A percentile compares a stretch with the other conserved stretches of the same genome.
phyloP scores from a whole-genome alignment of 1,140 invertebrate species.

The Lordiphosa stackelbergi region DNA sequence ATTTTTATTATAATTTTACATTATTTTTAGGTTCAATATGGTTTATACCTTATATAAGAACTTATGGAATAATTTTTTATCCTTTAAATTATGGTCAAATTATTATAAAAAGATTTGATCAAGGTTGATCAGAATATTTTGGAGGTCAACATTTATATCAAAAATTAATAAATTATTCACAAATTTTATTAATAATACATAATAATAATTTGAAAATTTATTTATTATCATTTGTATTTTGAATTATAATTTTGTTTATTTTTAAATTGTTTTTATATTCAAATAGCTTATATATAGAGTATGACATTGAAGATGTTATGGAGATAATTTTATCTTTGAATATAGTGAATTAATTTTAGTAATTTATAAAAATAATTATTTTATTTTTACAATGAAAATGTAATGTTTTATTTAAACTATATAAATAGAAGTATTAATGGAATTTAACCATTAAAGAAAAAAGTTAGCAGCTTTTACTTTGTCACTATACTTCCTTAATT shows the following conservation, averaged over 20 bases:
- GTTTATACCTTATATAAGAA: conserved; percentile 77
- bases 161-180: conserved; percentile 50
- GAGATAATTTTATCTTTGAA: conserved; percentile 71
- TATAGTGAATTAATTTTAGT: conserved; percentile 58
- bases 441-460: conserved; percentile 78
- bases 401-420: conserved; percentile 80
- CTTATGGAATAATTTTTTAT: conserved; percentile 52
- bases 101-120: conserved; percentile 76
- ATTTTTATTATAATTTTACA: conserved; percentile 70
- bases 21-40: conserved; percentile 74
- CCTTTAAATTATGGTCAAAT: conserved; percentile 36
- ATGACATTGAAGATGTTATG: conserved; percentile 81
- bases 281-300: conserved; percentile 81
- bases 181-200: conserved; percentile 54
- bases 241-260: conserved; percentile 75
- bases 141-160: conserved; percentile 73
- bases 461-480: conserved; percentile 78
- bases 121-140: conserved; percentile 78
- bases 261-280: conserved; percentile 77
- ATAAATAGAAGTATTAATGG: conserved; percentile 79
- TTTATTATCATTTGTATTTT: conserved; percentile 77
- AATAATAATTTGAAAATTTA: conserved; percentile 78
- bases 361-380: conserved; percentile 73
- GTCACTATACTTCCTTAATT: conserved; percentile 78
- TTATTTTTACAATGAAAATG: conserved; percentile 78